Evolutionary conservation across 2,888 invertebrate genomes (phyloP).

Genomic region (Dioctria linearis): DNA sequence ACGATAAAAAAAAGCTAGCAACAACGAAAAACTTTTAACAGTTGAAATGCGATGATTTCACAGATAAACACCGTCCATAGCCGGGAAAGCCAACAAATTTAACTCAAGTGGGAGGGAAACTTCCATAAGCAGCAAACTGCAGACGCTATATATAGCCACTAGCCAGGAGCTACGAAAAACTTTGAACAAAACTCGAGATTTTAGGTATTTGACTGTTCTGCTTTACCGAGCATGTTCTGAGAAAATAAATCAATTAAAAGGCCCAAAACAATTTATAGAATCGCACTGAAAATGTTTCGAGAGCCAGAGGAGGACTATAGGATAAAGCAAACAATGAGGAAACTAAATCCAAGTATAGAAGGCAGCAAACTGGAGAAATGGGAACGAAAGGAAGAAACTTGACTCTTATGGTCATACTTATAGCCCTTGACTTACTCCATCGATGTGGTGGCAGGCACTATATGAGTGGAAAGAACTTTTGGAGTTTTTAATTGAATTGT

Average conservation of each 20-base stretch:
- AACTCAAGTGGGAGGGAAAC: not conserved
- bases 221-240: slow-evolving; percentile 7
- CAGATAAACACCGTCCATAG: slow-evolving; percentile 29
- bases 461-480: not conserved
- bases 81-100: not conserved
- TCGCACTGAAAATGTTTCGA: not conserved
- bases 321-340: not conserved
- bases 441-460: not conserved
- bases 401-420: slow-evolving; percentile 9
- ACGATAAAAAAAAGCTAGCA: slow-evolving; percentile 14
- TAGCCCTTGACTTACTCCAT: not conserved
- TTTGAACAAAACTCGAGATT: slow-evolving; percentile 17
- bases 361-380: not conserved
- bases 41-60: slow-evolving; percentile 34
- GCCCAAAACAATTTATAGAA: slow-evolving; percentile 13
- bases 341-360: slow-evolving; percentile 18
- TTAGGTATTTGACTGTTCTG: slow-evolving; percentile 35
- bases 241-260: slow-evolving; percentile 43
- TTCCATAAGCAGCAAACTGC: not conserved
- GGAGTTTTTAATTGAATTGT: slow-evolving; percentile 23
- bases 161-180: not conserved
- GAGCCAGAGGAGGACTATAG: not conserved
- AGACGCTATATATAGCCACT: not conserved
- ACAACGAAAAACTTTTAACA: slow-evolving; percentile 41
- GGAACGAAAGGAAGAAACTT: slow-evolving; percentile 1